Base-by-base conservation (phyloP, 35 echinoderm and acorn worm species). In the Apostichopus parvimensis region DNA sequence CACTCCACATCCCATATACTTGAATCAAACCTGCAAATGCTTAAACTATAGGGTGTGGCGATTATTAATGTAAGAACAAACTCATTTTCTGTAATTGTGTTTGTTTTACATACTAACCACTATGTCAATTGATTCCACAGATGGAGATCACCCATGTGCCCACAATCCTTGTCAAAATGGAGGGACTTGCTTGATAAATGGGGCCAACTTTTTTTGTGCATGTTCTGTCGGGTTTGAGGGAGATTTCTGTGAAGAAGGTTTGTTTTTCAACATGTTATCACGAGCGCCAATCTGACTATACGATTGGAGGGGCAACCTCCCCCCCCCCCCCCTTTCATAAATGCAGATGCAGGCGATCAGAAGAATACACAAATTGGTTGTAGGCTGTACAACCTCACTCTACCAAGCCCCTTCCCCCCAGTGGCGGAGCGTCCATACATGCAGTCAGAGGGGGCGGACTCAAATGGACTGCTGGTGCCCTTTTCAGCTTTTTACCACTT, bases 161-260 rank as follows among this genome's bases (percentile, higher is more conserved):
- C 85, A 87, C 57, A 59, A 59, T 57, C 85, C 85, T 64, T 87
- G 85, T 64, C 54, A 87, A 59, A 87, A 87, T 25, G 58, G 85
- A 22, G 85, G 85, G 13, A 65, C 54, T 4, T 87, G 85, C 64
- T 71, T 68, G 54, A 71, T 87, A 9, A 66, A 64, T 66, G 54
- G 57, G 20, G 57, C 54, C 22, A 87, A 24, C 20, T 87, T 87
- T 18, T 15, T 87, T 71, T 87, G 85, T 18, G 58, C 57, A 8
- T 87, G 85, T 52, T 20, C 57, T 5, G 9, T 4, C 8, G 20
- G 85, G 11, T 87, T n/a, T 64, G 28, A 22, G 25, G 85, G 85
- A 21, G 26, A 28, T 23, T 20, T n/a, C 13, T 87, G 85, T 87
- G 57, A 87, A 66, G 59, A 15, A 59, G 85, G 85, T 87, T 20